A percentile compares a stretch with the other conserved stretches of the same genome.
phyloP scores from a whole-genome alignment of 2,797 vertebrate species.

The Gobionotothen gibberifrons region DNA sequence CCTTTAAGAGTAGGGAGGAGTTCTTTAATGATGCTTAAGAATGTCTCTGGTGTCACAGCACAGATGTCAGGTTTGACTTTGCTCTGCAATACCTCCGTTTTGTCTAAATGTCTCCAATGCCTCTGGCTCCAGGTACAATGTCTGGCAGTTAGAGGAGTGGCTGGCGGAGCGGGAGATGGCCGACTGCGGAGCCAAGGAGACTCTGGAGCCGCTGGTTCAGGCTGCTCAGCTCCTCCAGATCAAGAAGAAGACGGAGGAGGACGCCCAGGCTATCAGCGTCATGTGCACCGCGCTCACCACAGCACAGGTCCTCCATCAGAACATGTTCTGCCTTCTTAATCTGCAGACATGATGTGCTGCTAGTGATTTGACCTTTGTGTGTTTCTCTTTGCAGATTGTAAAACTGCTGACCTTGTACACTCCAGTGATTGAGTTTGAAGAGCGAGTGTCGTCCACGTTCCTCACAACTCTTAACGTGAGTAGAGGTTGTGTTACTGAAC shows the following conservation, averaged over 20 bases:
- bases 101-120: neutral
- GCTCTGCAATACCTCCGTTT: neutral
- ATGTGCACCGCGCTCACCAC: conserved; percentile 92
- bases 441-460: conserved; percentile 90
- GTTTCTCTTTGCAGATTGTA: conserved; percentile 85
- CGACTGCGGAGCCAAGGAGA: conserved; percentile 91
- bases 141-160: conserved; percentile 98
- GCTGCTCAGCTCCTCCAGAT: conserved; percentile 96
- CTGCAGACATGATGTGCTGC: neutral
- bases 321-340: neutral
- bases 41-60: neutral
- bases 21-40: too few relatives aligned
- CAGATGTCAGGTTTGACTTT: neutral
- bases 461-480: conserved; percentile 91
- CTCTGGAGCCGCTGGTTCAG: conserved; percentile 94
- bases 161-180: conserved; percentile 90
- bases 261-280: conserved; percentile 92
- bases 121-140: conserved; percentile 89
- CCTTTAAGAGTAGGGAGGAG: too few relatives aligned
- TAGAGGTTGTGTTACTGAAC: neutral
- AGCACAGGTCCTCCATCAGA: conserved; percentile 55
- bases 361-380: neutral
- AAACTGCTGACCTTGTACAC: conserved; percentile 96
- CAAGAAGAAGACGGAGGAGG: conserved; percentile 95
- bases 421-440: conserved; percentile 95